Conservation (phyloP, 1,140 invertebrate genomes). For the Apocrypta bakeri region DNA sequence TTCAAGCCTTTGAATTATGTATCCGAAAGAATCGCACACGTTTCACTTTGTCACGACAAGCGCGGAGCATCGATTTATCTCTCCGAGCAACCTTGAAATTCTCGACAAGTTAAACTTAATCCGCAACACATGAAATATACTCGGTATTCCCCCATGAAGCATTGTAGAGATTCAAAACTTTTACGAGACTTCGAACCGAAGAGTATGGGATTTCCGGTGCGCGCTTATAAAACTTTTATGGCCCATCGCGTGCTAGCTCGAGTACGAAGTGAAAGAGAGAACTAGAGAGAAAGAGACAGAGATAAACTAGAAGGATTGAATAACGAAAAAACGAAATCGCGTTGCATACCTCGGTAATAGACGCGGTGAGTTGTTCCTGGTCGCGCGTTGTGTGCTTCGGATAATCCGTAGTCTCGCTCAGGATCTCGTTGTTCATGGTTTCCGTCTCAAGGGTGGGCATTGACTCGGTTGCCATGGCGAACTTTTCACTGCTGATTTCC, state of each 20-base stretch:
- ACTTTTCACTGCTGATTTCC: constrained; percentile 32
- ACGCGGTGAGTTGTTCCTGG: constrained; percentile 49
- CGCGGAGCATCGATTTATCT: neutral
- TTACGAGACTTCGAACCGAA: neutral
- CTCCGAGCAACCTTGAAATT: neutral
- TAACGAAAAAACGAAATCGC: neutral
- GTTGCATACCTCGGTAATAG: constrained; percentile 52
- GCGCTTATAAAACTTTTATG: constrained; percentile 1
- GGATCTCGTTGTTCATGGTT: constrained; percentile 70
- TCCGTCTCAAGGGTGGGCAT: constrained; percentile 64
- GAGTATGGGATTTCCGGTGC: neutral
- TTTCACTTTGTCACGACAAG: too few species aligned
- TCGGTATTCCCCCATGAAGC: neutral
- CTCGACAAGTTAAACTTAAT: neutral
- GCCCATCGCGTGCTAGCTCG: neutral
- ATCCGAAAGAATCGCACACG: neutral
- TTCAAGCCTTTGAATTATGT: neutral
- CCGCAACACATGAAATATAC: neutral
- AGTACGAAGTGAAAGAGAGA: neutral
- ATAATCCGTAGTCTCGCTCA: constrained; percentile 64
- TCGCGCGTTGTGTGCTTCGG: constrained; percentile 60
- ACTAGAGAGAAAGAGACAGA: neutral
- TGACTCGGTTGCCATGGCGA: constrained; percentile 54
- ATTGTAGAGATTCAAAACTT: neutral
- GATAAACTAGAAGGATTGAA: neutral